Evolutionary conservation across 2,888 invertebrate species (phyloP), one percentile per base, ranked within the genome.

Genomic region (Drosophila imparisetae): DNA sequence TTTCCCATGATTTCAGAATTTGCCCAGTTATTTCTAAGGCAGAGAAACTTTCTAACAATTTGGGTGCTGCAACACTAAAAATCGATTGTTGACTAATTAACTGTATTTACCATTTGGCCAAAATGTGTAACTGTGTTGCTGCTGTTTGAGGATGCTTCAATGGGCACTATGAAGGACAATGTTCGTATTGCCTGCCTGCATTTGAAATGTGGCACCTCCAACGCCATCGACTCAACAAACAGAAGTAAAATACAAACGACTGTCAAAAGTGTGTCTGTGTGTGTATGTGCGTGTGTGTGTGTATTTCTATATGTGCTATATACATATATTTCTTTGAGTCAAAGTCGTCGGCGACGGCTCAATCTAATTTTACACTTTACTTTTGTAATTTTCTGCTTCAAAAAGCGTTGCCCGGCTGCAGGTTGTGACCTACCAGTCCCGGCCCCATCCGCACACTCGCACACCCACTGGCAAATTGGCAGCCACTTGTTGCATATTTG

Each of bases 381-480:
- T 81, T 81, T 73, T 81, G 81, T 73, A 81, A 81, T 81, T 81
- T 81, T 81, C 79, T 76, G 80, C 79, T 79, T 76, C 70, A 71
- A 66, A 79, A 69, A 38, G 11, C 64, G 49, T 68, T 66, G 59
- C 52, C 50, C 54, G 72, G 60, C 75, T 78, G 78, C 75, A 70
- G 77, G 68, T 72, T 65, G 62, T 15, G 48, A 57, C 11, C 54
- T 21, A 30, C 45, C 18, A n/a, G 24, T 18, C 27, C 13, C 27
- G 15, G 36, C 7, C n/a, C 1, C 21, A 18, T 8, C 27, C 30
- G 5, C 18, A 21, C 3, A 21, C 45, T 21, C 32, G 32, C 62
- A 34, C 53, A 27, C 34, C n/a, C 49, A 42, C n/a, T 63, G 29
- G 42, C 60, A 81, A 81, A 72, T 81, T 81, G 81, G 57, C 76